A percentile compares a stretch with the other conserved stretches of the same genome.
phyloP scores from a whole-genome alignment of 2,888 invertebrate species.

The Oxytorus armatus region DNA sequence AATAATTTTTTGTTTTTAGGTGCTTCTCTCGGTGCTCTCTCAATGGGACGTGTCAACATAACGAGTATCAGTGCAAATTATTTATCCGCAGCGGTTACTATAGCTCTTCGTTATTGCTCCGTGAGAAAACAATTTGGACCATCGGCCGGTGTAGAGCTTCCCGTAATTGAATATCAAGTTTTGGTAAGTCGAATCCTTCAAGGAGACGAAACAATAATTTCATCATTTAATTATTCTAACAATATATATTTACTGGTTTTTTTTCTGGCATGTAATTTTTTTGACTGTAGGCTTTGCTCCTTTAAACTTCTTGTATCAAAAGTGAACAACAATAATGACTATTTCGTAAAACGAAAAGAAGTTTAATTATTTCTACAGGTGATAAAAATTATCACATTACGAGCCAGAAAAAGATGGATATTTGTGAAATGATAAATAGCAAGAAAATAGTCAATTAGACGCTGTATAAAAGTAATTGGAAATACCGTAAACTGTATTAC shows the following conservation, averaged over 20 bases:
- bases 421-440: too few species aligned
- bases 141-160: conserved; percentile 89
- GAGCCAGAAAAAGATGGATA: too few species aligned
- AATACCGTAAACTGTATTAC: neutral
- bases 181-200: conserved; percentile 86
- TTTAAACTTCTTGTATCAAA: too few species aligned
- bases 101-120: conserved; percentile 94
- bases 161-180: conserved; percentile 96
- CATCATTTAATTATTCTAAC: neutral
- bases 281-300: too few species aligned
- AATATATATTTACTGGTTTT: conserved; percentile 10
- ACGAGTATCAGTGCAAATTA: conserved; percentile 87
- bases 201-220: neutral
- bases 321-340: too few species aligned
- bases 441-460: too few species aligned
- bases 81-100: conserved; percentile 90
- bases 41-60: conserved; percentile 93
- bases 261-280: too few species aligned
- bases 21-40: conserved; percentile 92
- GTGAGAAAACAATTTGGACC: conserved; percentile 96
- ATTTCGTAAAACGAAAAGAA: too few species aligned
- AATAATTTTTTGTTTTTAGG: conserved; percentile 76
- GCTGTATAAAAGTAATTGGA: too few species aligned
- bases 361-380: too few species aligned
- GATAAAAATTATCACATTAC: too few species aligned